A percentile compares a stretch with the other conserved stretches of the same genome.
phyloP scores from a whole-genome alignment of 2,797 vertebrate genomes.

The Leptatherina wallacei region DNA sequence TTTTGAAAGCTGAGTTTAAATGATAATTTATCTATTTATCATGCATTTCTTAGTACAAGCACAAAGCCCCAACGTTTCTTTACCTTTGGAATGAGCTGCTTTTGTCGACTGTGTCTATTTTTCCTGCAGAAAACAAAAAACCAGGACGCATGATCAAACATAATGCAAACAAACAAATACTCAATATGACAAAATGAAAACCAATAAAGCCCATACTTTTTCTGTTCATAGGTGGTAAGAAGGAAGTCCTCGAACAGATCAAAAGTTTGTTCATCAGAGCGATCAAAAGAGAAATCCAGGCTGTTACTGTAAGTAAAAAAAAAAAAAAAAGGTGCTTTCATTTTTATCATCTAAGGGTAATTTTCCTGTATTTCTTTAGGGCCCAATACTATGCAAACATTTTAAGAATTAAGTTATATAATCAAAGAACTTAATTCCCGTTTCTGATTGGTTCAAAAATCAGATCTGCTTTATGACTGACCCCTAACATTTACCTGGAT shows the following conservation, averaged over 20 bases:
- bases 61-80: not conserved
- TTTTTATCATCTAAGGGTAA: not conserved
- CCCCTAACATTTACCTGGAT: slow-evolving; percentile 82
- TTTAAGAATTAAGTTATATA: not conserved
- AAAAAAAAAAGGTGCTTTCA: slow-evolving; percentile 5
- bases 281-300: slow-evolving; percentile 95
- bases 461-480: no score
- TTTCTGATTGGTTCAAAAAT: not conserved
- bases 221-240: slow-evolving; percentile 90
- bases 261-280: slow-evolving; percentile 89
- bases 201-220: slow-evolving; percentile 84
- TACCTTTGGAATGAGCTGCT: slow-evolving; percentile 97
- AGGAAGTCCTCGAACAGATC: slow-evolving; percentile 94
- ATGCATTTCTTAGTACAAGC: not conserved
- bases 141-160: not conserved
- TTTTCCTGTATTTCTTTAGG: not conserved
- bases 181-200: not conserved
- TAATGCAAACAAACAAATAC: not conserved
- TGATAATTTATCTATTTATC: not conserved
- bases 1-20: no score
- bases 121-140: slow-evolving; percentile 82
- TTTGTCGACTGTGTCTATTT: slow-evolving; percentile 86
- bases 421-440: not conserved
- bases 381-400: not conserved
- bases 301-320: slow-evolving; percentile 75